phyloP scores from a whole-genome alignment of 1,140 invertebrate species.

The Palaemon carinicauda region DNA sequence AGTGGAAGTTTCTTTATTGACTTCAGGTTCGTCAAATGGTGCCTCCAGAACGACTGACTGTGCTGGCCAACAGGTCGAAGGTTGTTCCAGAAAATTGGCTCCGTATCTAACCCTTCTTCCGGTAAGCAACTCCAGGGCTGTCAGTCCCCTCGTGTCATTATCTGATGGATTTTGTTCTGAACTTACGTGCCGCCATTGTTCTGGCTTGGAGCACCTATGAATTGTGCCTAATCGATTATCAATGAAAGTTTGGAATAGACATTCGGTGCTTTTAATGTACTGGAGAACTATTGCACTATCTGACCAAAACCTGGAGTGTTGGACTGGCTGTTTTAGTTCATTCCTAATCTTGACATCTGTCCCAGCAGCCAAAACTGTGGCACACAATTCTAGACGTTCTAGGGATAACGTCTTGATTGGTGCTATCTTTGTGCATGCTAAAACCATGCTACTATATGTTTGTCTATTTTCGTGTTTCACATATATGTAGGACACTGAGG shows the following conservation, averaged over 20 bases:
- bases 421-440: not conserved
- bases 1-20: not conserved
- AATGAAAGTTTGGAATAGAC: conserved; percentile 2
- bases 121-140: not conserved
- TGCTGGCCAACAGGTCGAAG: not conserved
- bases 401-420: not conserved
- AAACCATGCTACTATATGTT: too few species aligned
- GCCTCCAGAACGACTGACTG: not conserved
- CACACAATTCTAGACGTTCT: not conserved
- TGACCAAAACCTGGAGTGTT: not conserved
- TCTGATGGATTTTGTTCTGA: not conserved
- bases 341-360: not conserved
- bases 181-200: not conserved
- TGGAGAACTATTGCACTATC: not conserved
- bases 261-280: not conserved
- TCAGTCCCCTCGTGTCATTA: not conserved
- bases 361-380: too few species aligned
- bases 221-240: not conserved
- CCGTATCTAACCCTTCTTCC: not conserved
- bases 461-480: too few species aligned
- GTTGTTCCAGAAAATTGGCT: not conserved
- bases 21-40: not conserved
- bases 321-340: not conserved
- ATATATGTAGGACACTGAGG: too few species aligned
- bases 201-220: not conserved